Conservation (phyloP, 2,888 invertebrate genomes). For the Stenodema calcarata region DNA sequence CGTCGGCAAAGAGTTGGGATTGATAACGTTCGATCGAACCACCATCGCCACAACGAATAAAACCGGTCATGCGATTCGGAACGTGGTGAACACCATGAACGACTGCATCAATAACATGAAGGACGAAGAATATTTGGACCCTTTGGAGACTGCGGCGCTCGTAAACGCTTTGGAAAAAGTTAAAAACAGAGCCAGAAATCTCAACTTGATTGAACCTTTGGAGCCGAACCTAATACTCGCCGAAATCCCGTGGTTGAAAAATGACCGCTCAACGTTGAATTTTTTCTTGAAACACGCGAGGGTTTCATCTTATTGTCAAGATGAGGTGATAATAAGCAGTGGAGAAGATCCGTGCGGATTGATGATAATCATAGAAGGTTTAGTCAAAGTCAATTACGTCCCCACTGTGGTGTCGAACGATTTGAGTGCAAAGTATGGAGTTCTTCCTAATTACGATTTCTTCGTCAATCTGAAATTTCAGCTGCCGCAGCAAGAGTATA, state of each 20-base stretch:
- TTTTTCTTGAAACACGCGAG: conserved; percentile 35
- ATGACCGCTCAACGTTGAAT: not conserved
- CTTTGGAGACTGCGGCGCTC: conserved; percentile 56
- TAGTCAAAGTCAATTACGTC: conserved; percentile 17
- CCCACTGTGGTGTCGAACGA: not conserved
- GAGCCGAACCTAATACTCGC: conserved; percentile 21
- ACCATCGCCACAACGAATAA: conserved; percentile 44
- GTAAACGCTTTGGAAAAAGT: conserved; percentile 63
- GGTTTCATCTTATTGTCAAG: conserved; percentile 18
- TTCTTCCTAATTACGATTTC: conserved; percentile 50
- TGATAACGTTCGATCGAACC: conserved; percentile 28
- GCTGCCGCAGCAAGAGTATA: conserved; percentile 40
- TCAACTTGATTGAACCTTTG: conserved; percentile 26
- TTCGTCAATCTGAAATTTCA: conserved; percentile 41
- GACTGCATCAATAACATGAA: conserved; percentile 37
- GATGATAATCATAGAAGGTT: conserved; percentile 6
- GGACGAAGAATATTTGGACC: conserved; percentile 44
- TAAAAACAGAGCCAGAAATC: conserved; percentile 62
- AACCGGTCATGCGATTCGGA: conserved; percentile 37
- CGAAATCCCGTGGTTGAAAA: conserved; percentile 46
- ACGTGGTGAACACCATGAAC: conserved; percentile 41
- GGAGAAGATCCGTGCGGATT: conserved; percentile 27
- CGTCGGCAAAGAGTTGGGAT: conserved; percentile 25
- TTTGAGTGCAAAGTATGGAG: conserved; percentile 14
- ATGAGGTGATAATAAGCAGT: conserved; percentile 15